These are phyloP conservation scores for Lampropteryx suffumata DNA, from an alignment of 2,888 invertebrate genomes.

Conservation along the genomic window DNA sequence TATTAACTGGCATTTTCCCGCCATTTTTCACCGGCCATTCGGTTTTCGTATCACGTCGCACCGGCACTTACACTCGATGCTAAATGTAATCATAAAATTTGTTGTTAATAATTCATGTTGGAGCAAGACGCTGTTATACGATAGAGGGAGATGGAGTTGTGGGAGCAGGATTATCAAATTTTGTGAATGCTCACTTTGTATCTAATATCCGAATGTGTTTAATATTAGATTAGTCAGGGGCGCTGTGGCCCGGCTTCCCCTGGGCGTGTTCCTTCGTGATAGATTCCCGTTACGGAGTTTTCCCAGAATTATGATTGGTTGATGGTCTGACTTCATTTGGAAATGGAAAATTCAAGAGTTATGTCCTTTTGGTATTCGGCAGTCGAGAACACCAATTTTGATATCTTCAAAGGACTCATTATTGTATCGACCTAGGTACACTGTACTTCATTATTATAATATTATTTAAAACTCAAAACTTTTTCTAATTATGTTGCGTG, in stretches of 20 bases:
- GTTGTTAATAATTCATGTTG: conserved; percentile 79
- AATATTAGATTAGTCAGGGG: conserved; percentile 80
- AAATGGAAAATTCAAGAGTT: conserved; percentile 59
- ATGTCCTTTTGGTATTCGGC: conserved; percentile 34
- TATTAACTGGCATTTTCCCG: conserved; percentile 78
- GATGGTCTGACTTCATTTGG: conserved; percentile 59
- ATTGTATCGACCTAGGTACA: not conserved
- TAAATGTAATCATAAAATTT: conserved; percentile 82
- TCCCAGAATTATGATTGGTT: conserved; percentile 75
- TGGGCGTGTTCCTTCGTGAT: conserved; percentile 67
- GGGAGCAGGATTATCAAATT: conserved; percentile 79
- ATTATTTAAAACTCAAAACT: too few relatives aligned
- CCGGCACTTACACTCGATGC: conserved; percentile 73
- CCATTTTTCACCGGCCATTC: conserved; percentile 74
- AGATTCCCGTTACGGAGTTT: conserved; percentile 62
- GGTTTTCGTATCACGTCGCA: conserved; percentile 70
- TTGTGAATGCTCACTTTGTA: conserved; percentile 82
- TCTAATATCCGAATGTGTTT: conserved; percentile 82
- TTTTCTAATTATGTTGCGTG: too few relatives aligned
- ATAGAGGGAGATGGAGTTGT: conserved; percentile 50
- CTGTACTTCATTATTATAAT: too few relatives aligned
- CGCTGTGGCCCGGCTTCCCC: conserved; percentile 53
- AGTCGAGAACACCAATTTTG: conserved; percentile 31
- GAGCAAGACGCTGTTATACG: conserved; percentile 46
- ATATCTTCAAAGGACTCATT: not conserved